Conservation (phyloP, 2,797 vertebrate species). For the Lithobates sylvaticus region DNA sequence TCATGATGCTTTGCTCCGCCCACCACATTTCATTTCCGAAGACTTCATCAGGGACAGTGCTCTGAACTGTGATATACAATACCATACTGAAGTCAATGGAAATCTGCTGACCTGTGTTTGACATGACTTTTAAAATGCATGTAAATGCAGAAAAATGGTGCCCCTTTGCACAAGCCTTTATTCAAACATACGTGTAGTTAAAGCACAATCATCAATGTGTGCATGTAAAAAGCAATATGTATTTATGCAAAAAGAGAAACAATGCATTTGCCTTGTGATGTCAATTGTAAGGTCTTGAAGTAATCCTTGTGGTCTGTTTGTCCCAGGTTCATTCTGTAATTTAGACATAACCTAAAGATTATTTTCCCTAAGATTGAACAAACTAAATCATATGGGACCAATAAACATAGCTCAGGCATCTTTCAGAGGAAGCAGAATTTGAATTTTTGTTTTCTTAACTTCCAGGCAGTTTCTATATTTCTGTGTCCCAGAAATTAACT, state of each 20-base stretch:
- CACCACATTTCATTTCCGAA: too few species aligned
- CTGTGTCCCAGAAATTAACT: conserved; percentile 23
- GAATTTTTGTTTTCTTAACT: conserved; percentile 17
- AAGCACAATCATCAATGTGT: background rate
- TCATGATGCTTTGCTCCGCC: too few species aligned
- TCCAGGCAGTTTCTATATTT: conserved; percentile 29
- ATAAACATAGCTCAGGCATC: conserved; percentile 40
- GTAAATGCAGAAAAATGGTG: too few species aligned
- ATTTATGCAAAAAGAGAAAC: background rate
- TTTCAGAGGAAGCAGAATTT: conserved; percentile 3
- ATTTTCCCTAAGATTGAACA: conserved; percentile 5
- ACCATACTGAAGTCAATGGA: too few species aligned
- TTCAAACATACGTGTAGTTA: too few species aligned
- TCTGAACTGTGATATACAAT: too few species aligned
- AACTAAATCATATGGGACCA: conserved; percentile 37
- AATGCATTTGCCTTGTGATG: background rate
- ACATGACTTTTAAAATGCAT: too few species aligned
- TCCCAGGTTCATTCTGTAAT: conserved; percentile 25
- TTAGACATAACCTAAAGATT: conserved; percentile 36
- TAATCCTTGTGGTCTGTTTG: conserved; percentile 21
- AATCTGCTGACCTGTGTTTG: too few species aligned
- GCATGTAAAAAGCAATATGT: background rate
- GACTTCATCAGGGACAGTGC: too few species aligned
- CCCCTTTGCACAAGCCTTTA: too few species aligned
- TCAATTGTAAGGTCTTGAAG: conserved; percentile 20